A percentile compares a stretch with the other conserved stretches of the same genome.
Evolutionary conservation across 2,113 vertebrate genomes (phyloP).

Genomic region (Phyllostomus discolor): DNA sequence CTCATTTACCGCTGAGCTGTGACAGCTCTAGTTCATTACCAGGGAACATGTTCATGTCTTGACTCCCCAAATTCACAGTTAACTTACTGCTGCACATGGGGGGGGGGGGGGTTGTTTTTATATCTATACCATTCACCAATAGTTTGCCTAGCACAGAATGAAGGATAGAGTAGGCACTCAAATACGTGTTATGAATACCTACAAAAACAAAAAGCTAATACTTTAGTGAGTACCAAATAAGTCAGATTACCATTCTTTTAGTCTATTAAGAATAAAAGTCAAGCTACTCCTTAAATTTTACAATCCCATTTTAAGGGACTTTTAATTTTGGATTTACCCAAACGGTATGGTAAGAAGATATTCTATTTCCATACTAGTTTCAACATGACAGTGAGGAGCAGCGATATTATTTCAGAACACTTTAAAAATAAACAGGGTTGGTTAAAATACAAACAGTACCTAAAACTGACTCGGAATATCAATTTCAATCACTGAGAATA

Average conservation of each 20-base stretch:
- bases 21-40: background rate
- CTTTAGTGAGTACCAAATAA: background rate
- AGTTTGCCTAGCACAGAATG: background rate
- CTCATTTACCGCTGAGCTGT: background rate
- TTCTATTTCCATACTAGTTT: background rate
- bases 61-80: background rate
- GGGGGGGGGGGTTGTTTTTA: background rate
- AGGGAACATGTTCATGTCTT: background rate
- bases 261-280: background rate
- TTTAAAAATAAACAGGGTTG: background rate
- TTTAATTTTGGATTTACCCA: background rate
- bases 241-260: background rate
- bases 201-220: background rate
- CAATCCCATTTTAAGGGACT: background rate
- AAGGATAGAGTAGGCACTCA: background rate
- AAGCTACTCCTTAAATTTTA: background rate
- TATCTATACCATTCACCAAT: background rate
- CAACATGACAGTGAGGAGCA: background rate
- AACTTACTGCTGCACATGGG: too few species aligned
- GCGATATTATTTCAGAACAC: background rate
- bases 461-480: background rate
- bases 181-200: background rate
- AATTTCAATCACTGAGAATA: background rate
- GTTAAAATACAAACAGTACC: background rate
- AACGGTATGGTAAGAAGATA: background rate